Evolutionary conservation across 2,797 vertebrate genomes (phyloP).

Genomic region (Hypotaenidia philippensis): DNA sequence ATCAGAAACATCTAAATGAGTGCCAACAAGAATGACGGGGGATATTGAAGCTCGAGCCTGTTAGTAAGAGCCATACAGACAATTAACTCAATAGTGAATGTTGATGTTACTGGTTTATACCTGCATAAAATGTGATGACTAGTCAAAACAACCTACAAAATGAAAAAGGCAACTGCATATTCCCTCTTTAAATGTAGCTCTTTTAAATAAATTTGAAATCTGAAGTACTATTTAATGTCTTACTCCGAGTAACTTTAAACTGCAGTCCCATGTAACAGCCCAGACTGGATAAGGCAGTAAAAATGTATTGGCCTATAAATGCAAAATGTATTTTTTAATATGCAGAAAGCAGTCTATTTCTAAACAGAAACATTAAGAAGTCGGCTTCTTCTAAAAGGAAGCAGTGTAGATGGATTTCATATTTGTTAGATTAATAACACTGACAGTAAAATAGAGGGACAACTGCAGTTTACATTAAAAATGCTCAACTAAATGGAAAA

Average conservation of each 20-base stretch:
- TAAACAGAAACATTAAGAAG: not conserved
- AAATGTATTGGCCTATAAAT: not conserved
- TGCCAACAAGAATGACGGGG: constrained; percentile 95
- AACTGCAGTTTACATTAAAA: not conserved
- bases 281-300: not conserved
- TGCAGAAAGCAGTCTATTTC: not conserved
- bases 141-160: not conserved
- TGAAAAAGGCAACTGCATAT: not conserved
- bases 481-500: not conserved
- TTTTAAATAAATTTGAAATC: not conserved
- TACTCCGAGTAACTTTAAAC: not conserved
- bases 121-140: not conserved
- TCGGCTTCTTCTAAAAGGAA: not conserved
- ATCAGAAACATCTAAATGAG: constrained; percentile 89
- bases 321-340: not conserved
- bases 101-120: not conserved
- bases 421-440: not conserved
- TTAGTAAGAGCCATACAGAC: not conserved
- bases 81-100: not conserved
- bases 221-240: not conserved
- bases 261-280: not conserved
- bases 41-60: constrained; percentile 91
- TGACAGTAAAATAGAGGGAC: not conserved
- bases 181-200: not conserved
- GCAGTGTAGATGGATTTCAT: not conserved